Base-by-base conservation (phyloP, 1,140 invertebrate genomes). In the Portunus trituberculatus region DNA sequence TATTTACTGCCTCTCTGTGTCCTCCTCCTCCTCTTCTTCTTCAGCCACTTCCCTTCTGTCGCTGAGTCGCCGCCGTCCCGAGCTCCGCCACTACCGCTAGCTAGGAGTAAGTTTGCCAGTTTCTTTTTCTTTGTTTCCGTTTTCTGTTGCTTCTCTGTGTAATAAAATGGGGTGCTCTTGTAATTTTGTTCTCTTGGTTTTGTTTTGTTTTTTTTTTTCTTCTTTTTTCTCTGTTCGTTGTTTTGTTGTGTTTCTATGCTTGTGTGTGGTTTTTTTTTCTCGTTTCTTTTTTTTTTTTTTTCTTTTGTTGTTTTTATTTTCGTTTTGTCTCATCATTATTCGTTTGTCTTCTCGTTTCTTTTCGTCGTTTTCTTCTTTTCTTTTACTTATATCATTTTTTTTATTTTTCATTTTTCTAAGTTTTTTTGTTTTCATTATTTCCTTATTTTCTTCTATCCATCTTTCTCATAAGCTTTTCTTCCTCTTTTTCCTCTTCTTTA, bases 1-100 rank as follows among this genome's bases (percentile, higher is more conserved):
- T 84, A 93, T 93, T 83, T 84, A 93, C 92, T 86, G 45, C n/a
- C 67, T 59, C 10, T 12, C 10, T 59, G 14, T 91, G 59, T 91
- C 16, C 84, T 87, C 84, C 84, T 46, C 39, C 84, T 46, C 84
- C 25, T 46, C 84, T 31, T 46, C 84, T 12, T 46, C 28, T 10
- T 87, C 84, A 2, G 14, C 28, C 25, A 25, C 84, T 32, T 87
- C 84, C 31, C 29, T 20, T 12, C 29, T 45, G 10, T 45, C 25
- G 20, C 29, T 31, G n/a, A 52, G 48, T 76, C 84, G 25, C 82
- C 29, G 7, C 25, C 82, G 25, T 76, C 59, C 4, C 48, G 6
- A 14, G 6, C 14, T 52, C 48, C 20, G 52, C 52, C 20, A 16
- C 52, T 10, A 20, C 12, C 16, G 52, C 16, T 59, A 10, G 52